These are phyloP conservation scores for Gnathochromis pfefferi DNA, from an alignment of 2,113 vertebrate genomes.

Conservation along the genomic window DNA sequence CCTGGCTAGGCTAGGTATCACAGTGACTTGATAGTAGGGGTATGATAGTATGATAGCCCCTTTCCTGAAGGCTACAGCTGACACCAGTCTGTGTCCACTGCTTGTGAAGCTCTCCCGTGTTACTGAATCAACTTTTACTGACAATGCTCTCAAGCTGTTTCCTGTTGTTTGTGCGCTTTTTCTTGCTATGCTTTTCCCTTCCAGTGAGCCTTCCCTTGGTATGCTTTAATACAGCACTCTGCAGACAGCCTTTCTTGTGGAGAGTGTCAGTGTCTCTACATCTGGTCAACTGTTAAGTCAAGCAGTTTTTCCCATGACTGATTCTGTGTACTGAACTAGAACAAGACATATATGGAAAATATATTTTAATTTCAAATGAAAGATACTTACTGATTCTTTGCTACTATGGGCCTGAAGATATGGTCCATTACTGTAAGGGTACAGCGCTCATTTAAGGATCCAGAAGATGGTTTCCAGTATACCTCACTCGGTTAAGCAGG, in stretches of 20 bases:
- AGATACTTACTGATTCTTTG: background rate
- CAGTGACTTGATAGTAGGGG: background rate
- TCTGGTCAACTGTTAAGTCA: background rate
- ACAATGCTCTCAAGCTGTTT: background rate
- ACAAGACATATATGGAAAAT: background rate
- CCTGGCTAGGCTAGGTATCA: background rate
- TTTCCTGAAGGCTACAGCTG: background rate
- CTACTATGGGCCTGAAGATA: background rate
- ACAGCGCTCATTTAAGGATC: background rate
- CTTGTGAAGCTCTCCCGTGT: background rate
- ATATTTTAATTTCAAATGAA: background rate
- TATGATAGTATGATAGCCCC: background rate
- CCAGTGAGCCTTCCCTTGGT: background rate
- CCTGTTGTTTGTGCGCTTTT: background rate
- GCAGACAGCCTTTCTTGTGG: background rate
- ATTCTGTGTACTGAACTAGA: background rate
- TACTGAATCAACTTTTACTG: background rate
- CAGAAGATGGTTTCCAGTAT: background rate
- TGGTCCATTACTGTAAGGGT: background rate
- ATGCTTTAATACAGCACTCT: background rate
- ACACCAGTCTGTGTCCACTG: background rate
- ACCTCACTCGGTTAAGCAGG: background rate
- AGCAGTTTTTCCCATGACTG: background rate
- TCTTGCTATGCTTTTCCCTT: background rate
- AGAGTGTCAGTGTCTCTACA: background rate